phyloP scores from a whole-genome alignment of 2,113 vertebrate genomes.

The Tringa solitaria region DNA sequence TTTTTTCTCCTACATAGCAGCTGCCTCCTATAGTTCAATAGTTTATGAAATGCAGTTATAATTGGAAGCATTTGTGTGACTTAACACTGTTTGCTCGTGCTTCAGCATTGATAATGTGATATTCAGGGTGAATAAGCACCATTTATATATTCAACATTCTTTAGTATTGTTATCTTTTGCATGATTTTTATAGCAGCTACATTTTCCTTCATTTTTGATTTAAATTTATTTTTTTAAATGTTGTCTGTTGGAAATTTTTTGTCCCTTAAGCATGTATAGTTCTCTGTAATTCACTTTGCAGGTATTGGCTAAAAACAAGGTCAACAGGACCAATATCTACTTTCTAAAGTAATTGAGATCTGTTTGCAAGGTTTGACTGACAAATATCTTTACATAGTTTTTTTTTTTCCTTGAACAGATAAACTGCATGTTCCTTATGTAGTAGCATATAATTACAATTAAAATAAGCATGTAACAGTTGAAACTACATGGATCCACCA shows the following conservation, averaged over 20 bases:
- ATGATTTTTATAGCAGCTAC: not conserved
- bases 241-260: not conserved
- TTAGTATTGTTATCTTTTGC: not conserved
- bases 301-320: not conserved
- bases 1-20: not conserved
- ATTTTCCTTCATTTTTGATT: not conserved
- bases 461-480: not conserved
- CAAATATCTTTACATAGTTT: not conserved
- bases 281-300: not conserved
- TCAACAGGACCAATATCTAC: not conserved
- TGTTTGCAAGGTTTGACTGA: not conserved
- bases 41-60: not conserved
- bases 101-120: not conserved
- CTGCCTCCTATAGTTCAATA: not conserved
- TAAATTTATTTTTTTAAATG: not conserved
- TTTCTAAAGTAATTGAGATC: not conserved
- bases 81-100: not conserved
- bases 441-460: not conserved
- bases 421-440: not conserved
- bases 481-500: not conserved
- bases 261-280: not conserved
- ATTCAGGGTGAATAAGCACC: not conserved
- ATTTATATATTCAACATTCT: not conserved
- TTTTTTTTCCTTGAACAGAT: not conserved
- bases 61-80: not conserved